A percentile compares a stretch with the other conserved stretches of the same genome.
phyloP scores from a whole-genome alignment of 2,888 invertebrate species.

The Anarsia innoxiella region DNA sequence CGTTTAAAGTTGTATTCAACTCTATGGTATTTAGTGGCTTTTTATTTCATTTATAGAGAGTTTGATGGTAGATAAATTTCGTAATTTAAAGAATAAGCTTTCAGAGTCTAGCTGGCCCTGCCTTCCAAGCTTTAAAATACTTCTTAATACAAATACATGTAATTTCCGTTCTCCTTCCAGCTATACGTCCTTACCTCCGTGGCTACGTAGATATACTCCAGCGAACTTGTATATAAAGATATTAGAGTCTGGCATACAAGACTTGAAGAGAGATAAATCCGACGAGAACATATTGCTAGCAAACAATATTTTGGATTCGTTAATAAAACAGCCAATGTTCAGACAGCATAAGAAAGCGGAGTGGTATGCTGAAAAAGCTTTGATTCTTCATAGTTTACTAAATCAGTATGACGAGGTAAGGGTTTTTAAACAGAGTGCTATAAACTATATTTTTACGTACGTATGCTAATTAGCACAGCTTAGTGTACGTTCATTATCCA shows the following conservation, averaged over 20 bases:
- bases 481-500: too few relatives aligned
- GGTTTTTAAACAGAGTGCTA: too few relatives aligned
- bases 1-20: too few relatives aligned
- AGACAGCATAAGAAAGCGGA: constrained; percentile 57
- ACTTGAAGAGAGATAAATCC: constrained; percentile 45
- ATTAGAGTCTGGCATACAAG: constrained; percentile 47
- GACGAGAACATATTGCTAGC: constrained; percentile 44
- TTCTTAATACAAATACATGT: too few relatives aligned
- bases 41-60: too few relatives aligned
- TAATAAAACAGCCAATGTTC: constrained; percentile 68
- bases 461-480: too few relatives aligned
- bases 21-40: too few relatives aligned
- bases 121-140: too few relatives aligned
- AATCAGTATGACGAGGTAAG: constrained; percentile 38
- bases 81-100: too few relatives aligned
- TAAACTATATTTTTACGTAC: too few relatives aligned
- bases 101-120: too few relatives aligned
- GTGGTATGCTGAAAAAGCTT: constrained; percentile 78
- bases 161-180: constrained; percentile 33
- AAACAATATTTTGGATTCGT: constrained; percentile 59
- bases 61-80: too few relatives aligned
- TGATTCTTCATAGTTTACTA: constrained; percentile 70
- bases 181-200: constrained; percentile 54
- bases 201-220: constrained; percentile 76
- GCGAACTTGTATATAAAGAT: constrained; percentile 56